Conservation (phyloP, 2,888 invertebrate genomes). For the Chaitophorus viminalis region DNA sequence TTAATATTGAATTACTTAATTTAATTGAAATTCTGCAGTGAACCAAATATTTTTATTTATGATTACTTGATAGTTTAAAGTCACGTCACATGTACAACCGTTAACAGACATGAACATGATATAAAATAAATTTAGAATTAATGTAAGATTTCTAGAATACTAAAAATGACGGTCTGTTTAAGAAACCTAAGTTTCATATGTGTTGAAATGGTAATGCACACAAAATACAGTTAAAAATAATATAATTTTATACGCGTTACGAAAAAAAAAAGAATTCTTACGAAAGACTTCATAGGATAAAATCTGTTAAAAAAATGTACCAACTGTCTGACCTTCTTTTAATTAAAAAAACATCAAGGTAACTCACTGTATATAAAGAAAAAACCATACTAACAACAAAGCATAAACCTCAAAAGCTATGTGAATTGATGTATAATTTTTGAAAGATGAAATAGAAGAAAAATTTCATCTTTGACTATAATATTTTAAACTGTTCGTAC, state of each 20-base stretch:
- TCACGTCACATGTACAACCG: too few species aligned
- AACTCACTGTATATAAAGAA: neutral
- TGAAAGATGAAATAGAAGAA: neutral
- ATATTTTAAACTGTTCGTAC: too few species aligned
- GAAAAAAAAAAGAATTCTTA: neutral
- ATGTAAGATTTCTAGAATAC: too few species aligned
- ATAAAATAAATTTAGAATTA: too few species aligned
- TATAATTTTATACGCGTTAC: neutral
- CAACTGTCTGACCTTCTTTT: neutral
- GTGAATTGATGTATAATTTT: neutral
- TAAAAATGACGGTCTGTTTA: neutral
- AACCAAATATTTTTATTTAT: too few species aligned
- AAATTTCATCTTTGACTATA: neutral
- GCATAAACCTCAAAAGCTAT: neutral
- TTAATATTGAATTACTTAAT: too few species aligned
- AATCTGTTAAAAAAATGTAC: neutral
- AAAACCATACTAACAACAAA: neutral
- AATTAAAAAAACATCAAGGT: conserved; percentile 1
- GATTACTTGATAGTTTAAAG: too few species aligned
- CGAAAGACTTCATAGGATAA: neutral
- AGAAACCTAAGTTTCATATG: neutral
- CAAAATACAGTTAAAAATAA: neutral
- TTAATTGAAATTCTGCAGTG: too few species aligned
- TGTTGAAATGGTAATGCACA: neutral
- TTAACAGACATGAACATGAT: too few species aligned